Base-by-base conservation (phyloP, 2,888 invertebrate genomes). In the Tetragonula carbonaria region DNA sequence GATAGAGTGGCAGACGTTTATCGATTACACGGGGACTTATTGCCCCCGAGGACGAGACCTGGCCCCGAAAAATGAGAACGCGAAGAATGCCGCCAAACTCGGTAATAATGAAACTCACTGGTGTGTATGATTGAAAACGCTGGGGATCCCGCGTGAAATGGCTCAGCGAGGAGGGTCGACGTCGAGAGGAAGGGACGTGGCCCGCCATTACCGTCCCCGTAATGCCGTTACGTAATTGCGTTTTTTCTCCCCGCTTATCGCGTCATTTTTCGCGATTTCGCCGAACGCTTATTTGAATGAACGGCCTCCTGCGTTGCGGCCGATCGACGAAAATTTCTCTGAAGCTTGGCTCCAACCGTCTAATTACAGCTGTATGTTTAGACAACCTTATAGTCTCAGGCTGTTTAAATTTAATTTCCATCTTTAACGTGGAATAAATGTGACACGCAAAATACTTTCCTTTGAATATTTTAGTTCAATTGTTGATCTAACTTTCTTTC, bases 111-210 rank as follows among this genome's bases (percentile, higher is more conserved):
- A 92, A 93, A 93, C 88, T 90, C 92, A 92, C 90, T 88, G 92
- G 93, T 90, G 93, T 92, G 93, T 91, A 92, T 93, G 93, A 93
- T 93, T 92, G 93, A 93, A 94, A 93, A 91, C 89, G 91, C 88
- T 86, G 91, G 78, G 91, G 88, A 86, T 79, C 86, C 82, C 86
- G 45, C 45, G 78, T 82, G 86, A 91, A 90, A 91, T 91, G 87
- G 90, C 89, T 82, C 65, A 59, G 74, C 68, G 74, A 78, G 85
- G 82, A 87, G 88, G 87, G 88, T 82, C 68, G 78, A 83, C 59
- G 78, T 66, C 77, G 81, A 57, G 81, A 57, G 81, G 80, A 79
- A 84, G 86, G 78, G 80, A 68, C 67, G 81, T 74, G 87, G 78
- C 86, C 82, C 87, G 78, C 88, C 87, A 88, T 91, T 91, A 89